Evolutionary conservation across 2,113 vertebrate species (phyloP).

Genomic region (Macquaria ambigua): DNA sequence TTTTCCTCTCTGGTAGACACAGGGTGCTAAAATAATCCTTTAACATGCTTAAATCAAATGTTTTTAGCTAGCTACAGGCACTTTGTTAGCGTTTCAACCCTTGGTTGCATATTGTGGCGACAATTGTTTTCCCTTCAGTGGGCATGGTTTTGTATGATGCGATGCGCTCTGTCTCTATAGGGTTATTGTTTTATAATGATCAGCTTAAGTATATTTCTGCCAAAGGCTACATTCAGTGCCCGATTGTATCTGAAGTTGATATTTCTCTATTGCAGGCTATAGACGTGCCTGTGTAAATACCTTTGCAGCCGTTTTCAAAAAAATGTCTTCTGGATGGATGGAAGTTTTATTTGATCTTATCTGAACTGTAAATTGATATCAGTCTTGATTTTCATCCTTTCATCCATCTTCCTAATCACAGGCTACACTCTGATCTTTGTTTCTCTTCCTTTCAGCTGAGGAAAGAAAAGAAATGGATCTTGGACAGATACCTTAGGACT

Average conservation of each 20-base stretch:
- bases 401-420: not conserved
- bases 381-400: not conserved
- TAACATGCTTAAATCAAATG: no score
- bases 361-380: not conserved
- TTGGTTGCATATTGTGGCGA: no score
- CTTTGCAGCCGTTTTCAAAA: no score
- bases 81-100: no score
- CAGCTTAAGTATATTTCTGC: not conserved
- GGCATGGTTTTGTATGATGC: no score
- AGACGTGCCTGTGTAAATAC: not conserved
- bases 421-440: slow-evolving; percentile 7
- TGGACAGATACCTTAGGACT: slow-evolving; percentile 85
- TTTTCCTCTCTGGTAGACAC: no score
- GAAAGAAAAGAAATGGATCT: slow-evolving; percentile 75
- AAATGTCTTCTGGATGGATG: not conserved
- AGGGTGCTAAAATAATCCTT: no score
- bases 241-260: not conserved
- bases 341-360: not conserved
- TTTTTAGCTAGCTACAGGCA: no score
- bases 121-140: no score
- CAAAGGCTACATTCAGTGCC: no score
- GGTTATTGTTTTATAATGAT: not conserved
- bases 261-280: not conserved
- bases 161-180: no score
- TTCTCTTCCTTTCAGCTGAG: slow-evolving; percentile 83